Evolutionary conservation across 1,140 invertebrate species (phyloP).

Genomic region (Diorhabda sublineata): DNA sequence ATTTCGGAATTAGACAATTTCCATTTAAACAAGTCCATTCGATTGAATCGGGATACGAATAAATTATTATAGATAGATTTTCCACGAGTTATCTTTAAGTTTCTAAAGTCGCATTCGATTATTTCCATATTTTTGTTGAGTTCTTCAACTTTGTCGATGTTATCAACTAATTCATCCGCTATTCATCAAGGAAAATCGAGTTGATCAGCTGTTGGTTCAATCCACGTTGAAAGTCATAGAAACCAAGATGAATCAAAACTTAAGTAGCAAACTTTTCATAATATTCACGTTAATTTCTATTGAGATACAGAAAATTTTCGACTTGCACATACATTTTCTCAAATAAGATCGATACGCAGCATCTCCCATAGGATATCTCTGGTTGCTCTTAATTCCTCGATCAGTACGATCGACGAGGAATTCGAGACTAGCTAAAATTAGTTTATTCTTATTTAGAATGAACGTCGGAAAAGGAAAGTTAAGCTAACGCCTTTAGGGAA

Average conservation of each 20-base stretch:
- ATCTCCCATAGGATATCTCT: no score
- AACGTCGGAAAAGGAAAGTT: not conserved
- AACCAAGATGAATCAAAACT: no score
- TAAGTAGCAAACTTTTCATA: no score
- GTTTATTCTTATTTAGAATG: not conserved
- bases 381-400: not conserved
- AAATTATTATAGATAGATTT: constrained; percentile 19
- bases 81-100: not conserved
- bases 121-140: not conserved
- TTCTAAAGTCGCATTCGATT: not conserved
- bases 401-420: not conserved
- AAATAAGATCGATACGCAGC: no score
- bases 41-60: constrained; percentile 30
- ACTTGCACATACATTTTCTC: no score
- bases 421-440: not conserved
- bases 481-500: not conserved
- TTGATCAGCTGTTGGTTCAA: no score
- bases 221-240: no score
- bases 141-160: not conserved
- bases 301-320: no score
- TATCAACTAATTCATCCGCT: no score
- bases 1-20: constrained; percentile 32
- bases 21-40: constrained; percentile 32
- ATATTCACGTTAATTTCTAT: no score
- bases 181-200: no score